A percentile compares a stretch with the other conserved stretches of the same genome.
Conservation (phyloP, 2,113 vertebrate species). For the Pteropus alecto region DNA sequence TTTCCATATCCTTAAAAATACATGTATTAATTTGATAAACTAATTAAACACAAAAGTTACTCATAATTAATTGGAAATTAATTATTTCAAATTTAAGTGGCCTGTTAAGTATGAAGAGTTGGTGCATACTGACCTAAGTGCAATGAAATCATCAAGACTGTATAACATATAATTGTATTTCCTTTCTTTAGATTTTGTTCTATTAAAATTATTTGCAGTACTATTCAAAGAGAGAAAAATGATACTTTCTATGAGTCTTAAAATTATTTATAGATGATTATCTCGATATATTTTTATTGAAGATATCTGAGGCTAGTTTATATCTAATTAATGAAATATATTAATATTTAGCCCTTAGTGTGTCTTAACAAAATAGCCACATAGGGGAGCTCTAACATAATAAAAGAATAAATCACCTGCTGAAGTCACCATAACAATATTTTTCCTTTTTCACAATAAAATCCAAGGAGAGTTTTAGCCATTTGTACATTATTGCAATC, state of each 20-base stretch:
- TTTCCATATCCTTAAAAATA: not conserved
- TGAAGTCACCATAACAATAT: not conserved
- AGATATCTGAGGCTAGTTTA: not conserved
- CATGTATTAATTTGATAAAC: not conserved
- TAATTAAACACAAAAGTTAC: not conserved
- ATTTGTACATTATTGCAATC: not conserved
- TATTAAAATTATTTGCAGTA: not conserved
- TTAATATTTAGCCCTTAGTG: not conserved
- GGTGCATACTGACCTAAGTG: not conserved
- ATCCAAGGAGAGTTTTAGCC: not conserved
- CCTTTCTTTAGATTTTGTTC: not conserved
- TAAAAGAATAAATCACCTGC: conserved; percentile 50
- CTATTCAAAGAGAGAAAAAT: not conserved
- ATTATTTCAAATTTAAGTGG: not conserved
- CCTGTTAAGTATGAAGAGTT: not conserved
- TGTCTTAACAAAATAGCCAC: conserved; percentile 68
- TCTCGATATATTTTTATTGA: not conserved
- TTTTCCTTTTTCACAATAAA: not conserved
- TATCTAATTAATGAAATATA: not conserved
- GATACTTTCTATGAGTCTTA: not conserved
- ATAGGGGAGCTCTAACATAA: conserved; percentile 81
- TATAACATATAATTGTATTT: not conserved
- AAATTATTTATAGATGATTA: not conserved
- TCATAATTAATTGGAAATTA: not conserved
- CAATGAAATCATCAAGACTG: not conserved